phyloP scores from a whole-genome alignment of 2,888 invertebrate species.

The Osedax frankpressi region DNA sequence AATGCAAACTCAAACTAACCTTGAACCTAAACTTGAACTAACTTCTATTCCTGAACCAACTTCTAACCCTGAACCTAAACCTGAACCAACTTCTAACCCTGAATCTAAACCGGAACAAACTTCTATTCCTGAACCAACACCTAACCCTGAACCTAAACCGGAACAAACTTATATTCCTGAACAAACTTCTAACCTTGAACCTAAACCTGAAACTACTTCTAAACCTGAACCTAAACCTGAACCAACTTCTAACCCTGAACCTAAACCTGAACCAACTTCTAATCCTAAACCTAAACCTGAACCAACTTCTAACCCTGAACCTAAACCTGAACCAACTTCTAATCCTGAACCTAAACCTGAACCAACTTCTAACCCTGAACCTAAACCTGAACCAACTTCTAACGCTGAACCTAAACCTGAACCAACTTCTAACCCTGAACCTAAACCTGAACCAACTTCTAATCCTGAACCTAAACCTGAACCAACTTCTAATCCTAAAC shows the following conservation, averaged over 20 bases:
- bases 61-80: neutral
- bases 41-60: neutral
- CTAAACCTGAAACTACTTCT: neutral
- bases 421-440: constrained; percentile 11
- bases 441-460: neutral
- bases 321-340: neutral
- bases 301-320: neutral
- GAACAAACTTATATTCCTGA: constrained; percentile 13
- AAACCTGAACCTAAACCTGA: neutral
- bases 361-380: constrained; percentile 5
- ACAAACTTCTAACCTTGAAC: constrained; percentile 1
- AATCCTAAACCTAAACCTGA: constrained; percentile 20
- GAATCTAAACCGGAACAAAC: constrained; percentile 15
- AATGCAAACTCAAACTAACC: neutral
- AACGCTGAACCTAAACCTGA: neutral
- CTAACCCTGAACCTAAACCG: neutral
- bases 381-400: constrained; percentile 14
- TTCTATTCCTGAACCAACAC: constrained; percentile 6
- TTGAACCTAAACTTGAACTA: neutral
- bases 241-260: neutral
- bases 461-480: neutral
- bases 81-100: neutral
- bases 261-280: neutral
- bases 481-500: neutral
- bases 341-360: neutral